These are phyloP conservation scores for Saiga tatarica DNA, from an alignment of 2,113 vertebrate genomes.

Conservation along the genomic window DNA sequence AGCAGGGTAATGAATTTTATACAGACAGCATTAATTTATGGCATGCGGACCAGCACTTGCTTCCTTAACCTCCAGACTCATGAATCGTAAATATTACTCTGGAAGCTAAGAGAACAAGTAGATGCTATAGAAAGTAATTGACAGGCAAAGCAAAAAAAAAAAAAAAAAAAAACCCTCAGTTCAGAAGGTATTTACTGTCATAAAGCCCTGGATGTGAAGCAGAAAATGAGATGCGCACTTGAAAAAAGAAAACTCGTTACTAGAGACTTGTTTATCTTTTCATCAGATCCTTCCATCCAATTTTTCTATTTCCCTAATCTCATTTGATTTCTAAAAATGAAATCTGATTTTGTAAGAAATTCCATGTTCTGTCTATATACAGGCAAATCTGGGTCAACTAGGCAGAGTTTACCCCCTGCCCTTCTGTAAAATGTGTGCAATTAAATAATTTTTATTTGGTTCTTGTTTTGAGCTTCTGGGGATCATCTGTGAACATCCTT, in stretches of 20 bases:
- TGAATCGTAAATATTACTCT: constrained; percentile 46
- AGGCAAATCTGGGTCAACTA: background rate
- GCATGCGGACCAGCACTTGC: constrained; percentile 35
- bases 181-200: background rate
- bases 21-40: constrained; percentile 69
- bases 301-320: background rate
- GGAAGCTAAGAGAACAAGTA: constrained; percentile 24
- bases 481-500: background rate
- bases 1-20: constrained; percentile 43
- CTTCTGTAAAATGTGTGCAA: background rate
- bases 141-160: background rate
- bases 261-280: background rate
- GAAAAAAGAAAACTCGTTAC: background rate
- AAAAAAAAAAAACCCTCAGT: background rate
- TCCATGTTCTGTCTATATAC: background rate
- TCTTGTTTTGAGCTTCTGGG: background rate
- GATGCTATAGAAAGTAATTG: constrained; percentile 28
- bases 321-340: background rate
- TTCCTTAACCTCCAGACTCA: constrained; percentile 66
- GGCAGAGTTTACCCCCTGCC: accelerated
- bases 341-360: background rate
- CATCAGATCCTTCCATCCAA: background rate
- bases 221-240: background rate
- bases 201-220: background rate
- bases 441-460: background rate